A percentile compares a stretch with the other conserved stretches of the same genome.
Evolutionary conservation across 2,888 invertebrate genomes (phyloP).

Genomic region (Tupiocoris notatus): DNA sequence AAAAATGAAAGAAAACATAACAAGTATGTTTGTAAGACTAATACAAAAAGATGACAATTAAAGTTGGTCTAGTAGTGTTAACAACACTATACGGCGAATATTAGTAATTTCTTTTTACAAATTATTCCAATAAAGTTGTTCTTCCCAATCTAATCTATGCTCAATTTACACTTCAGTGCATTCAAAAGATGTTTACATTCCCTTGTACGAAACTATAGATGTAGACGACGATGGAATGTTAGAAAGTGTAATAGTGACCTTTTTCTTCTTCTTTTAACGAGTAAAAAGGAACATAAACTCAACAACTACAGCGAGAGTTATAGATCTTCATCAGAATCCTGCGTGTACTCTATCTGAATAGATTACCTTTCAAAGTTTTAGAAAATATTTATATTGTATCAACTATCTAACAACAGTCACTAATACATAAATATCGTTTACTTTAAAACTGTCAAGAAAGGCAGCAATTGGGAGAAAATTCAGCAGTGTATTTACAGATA

Average conservation of each 20-base stretch:
- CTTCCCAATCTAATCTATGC: constrained; percentile 29
- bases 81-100: constrained; percentile 38
- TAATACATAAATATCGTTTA: constrained; percentile 37
- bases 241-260: constrained; percentile 32
- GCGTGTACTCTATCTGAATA: constrained; percentile 12
- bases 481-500: constrained; percentile 37
- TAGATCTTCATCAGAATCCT: constrained; percentile 40
- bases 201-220: constrained; percentile 1
- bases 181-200: neutral
- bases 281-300: constrained; percentile 34
- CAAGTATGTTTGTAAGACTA: constrained; percentile 33
- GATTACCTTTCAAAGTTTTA: constrained; percentile 23
- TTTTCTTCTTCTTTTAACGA: constrained; percentile 13
- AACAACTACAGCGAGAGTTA: constrained; percentile 49
- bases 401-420: constrained; percentile 38
- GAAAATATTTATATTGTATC: constrained; percentile 36
- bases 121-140: constrained; percentile 15
- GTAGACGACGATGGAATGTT: constrained; percentile 31
- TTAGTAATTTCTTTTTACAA: constrained; percentile 28
- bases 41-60: constrained; percentile 39
- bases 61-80: constrained; percentile 31
- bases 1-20: constrained; percentile 34
- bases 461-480: constrained; percentile 39
- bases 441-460: constrained; percentile 41
- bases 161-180: constrained; percentile 11